Evolutionary conservation across 2,888 invertebrate species (phyloP).

Genomic region (Amblyjoppa proteus): DNA sequence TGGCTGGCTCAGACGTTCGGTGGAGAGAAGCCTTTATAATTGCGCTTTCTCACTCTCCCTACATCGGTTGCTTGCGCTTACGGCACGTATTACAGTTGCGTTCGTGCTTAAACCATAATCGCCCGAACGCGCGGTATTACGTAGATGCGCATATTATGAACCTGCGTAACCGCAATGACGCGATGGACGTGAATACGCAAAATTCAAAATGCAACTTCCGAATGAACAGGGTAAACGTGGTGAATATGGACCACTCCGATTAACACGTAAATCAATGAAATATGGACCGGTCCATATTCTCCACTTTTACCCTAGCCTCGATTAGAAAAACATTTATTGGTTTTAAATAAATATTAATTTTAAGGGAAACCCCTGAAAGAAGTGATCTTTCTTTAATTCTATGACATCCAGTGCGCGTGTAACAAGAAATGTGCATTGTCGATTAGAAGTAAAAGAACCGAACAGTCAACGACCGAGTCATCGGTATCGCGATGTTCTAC

Average conservation of each 20-base stretch:
- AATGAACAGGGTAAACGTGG: neutral
- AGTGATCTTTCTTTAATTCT: neutral
- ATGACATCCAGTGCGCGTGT: neutral
- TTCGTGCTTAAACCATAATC: constrained; percentile 22
- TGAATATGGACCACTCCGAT: too few species aligned
- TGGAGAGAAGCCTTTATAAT: constrained; percentile 37
- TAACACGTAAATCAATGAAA: too few species aligned
- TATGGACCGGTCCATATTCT: too few species aligned
- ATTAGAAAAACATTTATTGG: neutral
- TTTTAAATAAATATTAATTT: too few species aligned
- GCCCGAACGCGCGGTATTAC: constrained; percentile 11
- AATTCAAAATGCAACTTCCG: neutral
- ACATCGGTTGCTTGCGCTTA: neutral
- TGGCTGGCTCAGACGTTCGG: constrained; percentile 36
- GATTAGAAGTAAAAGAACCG: constrained; percentile 25
- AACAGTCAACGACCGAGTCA: constrained; percentile 7
- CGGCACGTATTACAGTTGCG: constrained; percentile 39
- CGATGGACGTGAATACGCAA: neutral
- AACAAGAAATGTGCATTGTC: constrained; percentile 24
- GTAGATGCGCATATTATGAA: constrained; percentile 9
- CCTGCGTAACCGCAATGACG: neutral
- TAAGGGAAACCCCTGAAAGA: too few species aligned
- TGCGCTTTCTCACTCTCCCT: constrained; percentile 33
- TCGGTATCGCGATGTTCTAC: neutral
- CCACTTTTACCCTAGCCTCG: neutral